Percentiles rank a stretch among this genome's conserved stretches.
phyloP scores from a whole-genome alignment of 2,797 vertebrate genomes.

The Aldrovandia affinis region DNA sequence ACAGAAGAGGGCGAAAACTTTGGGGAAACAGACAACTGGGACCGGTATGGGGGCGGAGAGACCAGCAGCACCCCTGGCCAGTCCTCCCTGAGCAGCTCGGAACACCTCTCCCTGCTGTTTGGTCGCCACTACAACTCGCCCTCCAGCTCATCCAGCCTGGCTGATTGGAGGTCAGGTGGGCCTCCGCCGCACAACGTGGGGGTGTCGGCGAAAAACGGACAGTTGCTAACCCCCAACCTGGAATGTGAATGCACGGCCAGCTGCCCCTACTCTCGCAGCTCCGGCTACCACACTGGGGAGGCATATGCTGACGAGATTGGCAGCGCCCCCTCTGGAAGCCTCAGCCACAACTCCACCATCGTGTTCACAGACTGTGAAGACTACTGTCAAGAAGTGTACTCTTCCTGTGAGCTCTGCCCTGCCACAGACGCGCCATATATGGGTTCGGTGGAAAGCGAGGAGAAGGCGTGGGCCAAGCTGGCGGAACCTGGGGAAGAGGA shows the following conservation, averaged over 20 bases:
- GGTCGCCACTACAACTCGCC: constrained; percentile 65
- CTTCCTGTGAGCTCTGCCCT: constrained; percentile 59
- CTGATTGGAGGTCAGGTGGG: constrained; percentile 56
- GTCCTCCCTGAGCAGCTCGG: constrained; percentile 72
- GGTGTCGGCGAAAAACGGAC: not conserved
- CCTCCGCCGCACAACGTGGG: not conserved
- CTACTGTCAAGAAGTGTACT: constrained; percentile 58
- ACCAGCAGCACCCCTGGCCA: constrained; percentile 66
- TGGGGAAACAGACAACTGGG: constrained; percentile 54
- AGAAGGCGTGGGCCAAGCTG: constrained; percentile 63
- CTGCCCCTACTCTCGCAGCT: constrained; percentile 71
- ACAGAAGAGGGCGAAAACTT: constrained; percentile 66
- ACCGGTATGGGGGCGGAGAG: constrained; percentile 60
- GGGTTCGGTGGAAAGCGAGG: constrained; percentile 64
- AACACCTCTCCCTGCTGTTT: constrained; percentile 75
- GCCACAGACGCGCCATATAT: constrained; percentile 61
- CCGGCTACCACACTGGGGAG: constrained; percentile 72
- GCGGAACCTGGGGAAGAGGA: constrained; percentile 20
- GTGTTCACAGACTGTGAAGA: constrained; percentile 71
- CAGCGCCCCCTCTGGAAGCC: constrained; percentile 66
- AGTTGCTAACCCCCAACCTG: constrained; percentile 48
- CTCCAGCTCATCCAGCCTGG: constrained; percentile 61
- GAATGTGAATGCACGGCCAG: constrained; percentile 67
- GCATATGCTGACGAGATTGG: constrained; percentile 61
- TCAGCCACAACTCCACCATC: constrained; percentile 70